A percentile compares a stretch with the other conserved stretches of the same genome.
Conservation (phyloP, 92 coral and sea anemone genomes). For the Heliopora coerulea region DNA sequence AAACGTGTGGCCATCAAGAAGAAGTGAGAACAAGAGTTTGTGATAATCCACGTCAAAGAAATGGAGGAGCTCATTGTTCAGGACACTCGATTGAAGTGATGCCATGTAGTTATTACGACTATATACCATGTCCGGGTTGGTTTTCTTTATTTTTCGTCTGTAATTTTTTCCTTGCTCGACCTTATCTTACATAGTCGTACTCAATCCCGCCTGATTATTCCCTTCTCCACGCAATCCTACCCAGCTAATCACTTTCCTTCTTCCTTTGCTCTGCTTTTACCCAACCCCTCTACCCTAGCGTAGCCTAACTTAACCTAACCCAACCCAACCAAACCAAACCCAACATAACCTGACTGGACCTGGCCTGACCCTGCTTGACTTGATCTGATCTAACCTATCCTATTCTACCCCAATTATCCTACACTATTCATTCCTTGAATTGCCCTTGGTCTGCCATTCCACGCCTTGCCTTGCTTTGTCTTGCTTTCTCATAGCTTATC, state of each 20-base stretch:
- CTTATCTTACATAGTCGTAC: no score
- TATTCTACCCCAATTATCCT: no score
- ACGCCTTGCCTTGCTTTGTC: not conserved
- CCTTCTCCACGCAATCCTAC: not conserved
- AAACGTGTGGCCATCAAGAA: conserved; percentile 37
- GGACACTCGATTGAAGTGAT: conserved; percentile 33
- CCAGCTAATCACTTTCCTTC: not conserved
- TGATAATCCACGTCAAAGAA: conserved; percentile 23
- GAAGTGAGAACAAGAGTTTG: conserved; percentile 40
- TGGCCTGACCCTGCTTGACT: no score
- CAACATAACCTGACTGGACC: no score
- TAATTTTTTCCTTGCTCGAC: no score
- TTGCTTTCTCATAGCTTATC: not conserved
- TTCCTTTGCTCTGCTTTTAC: not conserved
- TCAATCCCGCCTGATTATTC: no score
- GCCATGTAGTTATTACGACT: conserved; percentile 24
- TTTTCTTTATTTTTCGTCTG: not conserved
- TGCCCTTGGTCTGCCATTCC: no score
- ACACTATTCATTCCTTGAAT: no score
- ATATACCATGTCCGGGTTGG: conserved; percentile 24
- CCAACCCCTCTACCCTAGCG: no score
- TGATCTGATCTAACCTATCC: no score
- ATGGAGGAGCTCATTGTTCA: conserved; percentile 10
- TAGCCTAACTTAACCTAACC: not conserved
- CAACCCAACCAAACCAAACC: not conserved